These are phyloP conservation scores for Cacoxenus indagator DNA, from an alignment of 2,888 invertebrate species.

Conservation along the genomic window DNA sequence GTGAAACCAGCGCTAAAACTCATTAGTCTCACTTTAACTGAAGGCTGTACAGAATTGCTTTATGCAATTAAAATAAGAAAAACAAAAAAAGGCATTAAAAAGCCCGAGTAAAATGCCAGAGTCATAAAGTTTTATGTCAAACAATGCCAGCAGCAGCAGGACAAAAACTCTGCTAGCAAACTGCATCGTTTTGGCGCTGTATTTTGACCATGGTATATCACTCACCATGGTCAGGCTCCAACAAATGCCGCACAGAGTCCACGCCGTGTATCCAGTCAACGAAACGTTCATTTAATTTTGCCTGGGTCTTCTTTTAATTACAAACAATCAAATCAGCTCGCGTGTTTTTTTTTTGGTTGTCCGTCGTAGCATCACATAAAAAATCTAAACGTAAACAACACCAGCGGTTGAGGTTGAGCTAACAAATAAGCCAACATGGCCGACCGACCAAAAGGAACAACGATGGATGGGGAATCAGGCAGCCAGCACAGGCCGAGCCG, in stretches of 20 bases:
- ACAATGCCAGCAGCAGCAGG: background rate
- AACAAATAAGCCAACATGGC: background rate
- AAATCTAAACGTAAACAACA: conserved; percentile 6
- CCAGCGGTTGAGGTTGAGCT: background rate
- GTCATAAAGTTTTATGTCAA: conserved; percentile 21
- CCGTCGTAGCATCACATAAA: background rate
- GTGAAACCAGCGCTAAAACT: background rate
- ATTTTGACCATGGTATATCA: conserved; percentile 2
- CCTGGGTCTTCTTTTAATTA: conserved; percentile 59
- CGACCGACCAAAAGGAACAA: background rate
- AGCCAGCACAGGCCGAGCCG: background rate
- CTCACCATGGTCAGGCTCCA: background rate
- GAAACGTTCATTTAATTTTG: conserved; percentile 57
- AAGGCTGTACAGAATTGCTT: background rate
- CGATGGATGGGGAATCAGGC: no score
- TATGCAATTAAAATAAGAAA: background rate
- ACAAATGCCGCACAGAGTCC: conserved; percentile 10
- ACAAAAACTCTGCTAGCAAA: no score
- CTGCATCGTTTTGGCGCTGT: conserved; percentile 1
- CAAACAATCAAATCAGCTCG: conserved; percentile 64
- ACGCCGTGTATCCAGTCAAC: conserved; percentile 10
- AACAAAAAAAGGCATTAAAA: background rate
- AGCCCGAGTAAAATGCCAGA: conserved; percentile 11
- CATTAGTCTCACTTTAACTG: conserved; percentile 7
- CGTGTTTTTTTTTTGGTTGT: conserved; percentile 36